These are phyloP conservation scores for Drosophila aldrichi DNA, from an alignment of 2,888 invertebrate species.

Conservation along the genomic window DNA sequence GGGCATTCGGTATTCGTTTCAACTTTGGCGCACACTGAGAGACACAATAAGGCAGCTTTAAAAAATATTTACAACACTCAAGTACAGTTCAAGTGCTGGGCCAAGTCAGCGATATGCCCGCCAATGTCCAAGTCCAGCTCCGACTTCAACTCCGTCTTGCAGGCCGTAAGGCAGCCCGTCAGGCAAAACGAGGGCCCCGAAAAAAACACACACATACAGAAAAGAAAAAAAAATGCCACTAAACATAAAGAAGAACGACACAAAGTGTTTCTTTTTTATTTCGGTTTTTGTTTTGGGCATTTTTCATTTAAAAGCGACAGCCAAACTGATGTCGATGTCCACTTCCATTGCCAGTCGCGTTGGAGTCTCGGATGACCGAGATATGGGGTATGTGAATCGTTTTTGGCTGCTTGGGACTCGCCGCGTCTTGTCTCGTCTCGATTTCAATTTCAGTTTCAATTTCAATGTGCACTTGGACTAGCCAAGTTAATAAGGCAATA, in stretches of 20 bases:
- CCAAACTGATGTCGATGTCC: constrained; percentile 80
- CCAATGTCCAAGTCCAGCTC: constrained; percentile 47
- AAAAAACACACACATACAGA: neutral
- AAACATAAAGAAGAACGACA: constrained; percentile 70
- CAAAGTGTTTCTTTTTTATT: constrained; percentile 69
- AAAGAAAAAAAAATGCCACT: constrained; percentile 34
- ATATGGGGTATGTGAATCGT: constrained; percentile 64
- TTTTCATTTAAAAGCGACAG: constrained; percentile 79
- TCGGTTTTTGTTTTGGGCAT: constrained; percentile 61
- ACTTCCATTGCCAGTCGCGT: constrained; percentile 71
- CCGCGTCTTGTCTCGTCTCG: constrained; percentile 70
- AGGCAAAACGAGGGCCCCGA: constrained; percentile 59
- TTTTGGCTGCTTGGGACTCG: constrained; percentile 64
- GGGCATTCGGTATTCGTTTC: constrained; percentile 71
- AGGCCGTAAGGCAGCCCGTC: constrained; percentile 34
- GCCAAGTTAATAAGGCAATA: constrained; percentile 46
- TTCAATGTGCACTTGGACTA: constrained; percentile 58
- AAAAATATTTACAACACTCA: constrained; percentile 82
- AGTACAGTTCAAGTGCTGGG: constrained; percentile 80
- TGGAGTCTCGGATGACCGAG: constrained; percentile 56
- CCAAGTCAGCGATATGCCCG: constrained; percentile 72
- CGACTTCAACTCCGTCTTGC: constrained; percentile 30
- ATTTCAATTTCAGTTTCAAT: constrained; percentile 61
- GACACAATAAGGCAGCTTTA: constrained; percentile 70
- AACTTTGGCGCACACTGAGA: constrained; percentile 51